A percentile compares a stretch with the other conserved stretches of the same genome.
Conservation (phyloP, 2,797 vertebrate species). For the Sebastes hubbsi region DNA sequence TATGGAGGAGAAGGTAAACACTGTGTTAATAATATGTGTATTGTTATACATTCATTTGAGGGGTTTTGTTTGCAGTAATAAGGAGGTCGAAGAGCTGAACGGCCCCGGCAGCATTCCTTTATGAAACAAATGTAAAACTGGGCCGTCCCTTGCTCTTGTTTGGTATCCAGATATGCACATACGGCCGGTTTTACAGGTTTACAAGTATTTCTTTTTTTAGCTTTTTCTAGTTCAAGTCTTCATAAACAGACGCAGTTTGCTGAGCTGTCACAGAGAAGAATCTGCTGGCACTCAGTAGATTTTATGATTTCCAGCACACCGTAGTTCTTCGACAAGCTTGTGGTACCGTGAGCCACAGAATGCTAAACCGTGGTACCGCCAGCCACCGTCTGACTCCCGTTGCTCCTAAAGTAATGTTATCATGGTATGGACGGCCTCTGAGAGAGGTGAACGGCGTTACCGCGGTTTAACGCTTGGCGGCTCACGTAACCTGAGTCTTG, state of each 20-base stretch:
- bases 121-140: not conserved
- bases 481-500: no score
- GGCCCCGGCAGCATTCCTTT: not conserved
- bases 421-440: no score
- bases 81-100: not conserved
- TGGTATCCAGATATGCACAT: not conserved
- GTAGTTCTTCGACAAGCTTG: no score
- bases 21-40: not conserved
- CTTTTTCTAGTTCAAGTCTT: not conserved
- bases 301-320: no score
- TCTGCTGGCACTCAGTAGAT: no score
- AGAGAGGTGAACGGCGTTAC: no score
- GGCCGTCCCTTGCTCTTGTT: not conserved
- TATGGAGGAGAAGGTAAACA: constrained; percentile 94
- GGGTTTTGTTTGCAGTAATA: not conserved
- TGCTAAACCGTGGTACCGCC: no score
- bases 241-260: no score
- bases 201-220: not conserved
- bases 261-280: not conserved
- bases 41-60: not conserved
- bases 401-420: no score
- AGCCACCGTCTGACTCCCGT: no score
- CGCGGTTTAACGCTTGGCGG: no score
- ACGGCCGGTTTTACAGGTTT: not conserved
- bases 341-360: no score